Conservation (phyloP, 2,888 invertebrate species). For the Prenolepis imparis region DNA sequence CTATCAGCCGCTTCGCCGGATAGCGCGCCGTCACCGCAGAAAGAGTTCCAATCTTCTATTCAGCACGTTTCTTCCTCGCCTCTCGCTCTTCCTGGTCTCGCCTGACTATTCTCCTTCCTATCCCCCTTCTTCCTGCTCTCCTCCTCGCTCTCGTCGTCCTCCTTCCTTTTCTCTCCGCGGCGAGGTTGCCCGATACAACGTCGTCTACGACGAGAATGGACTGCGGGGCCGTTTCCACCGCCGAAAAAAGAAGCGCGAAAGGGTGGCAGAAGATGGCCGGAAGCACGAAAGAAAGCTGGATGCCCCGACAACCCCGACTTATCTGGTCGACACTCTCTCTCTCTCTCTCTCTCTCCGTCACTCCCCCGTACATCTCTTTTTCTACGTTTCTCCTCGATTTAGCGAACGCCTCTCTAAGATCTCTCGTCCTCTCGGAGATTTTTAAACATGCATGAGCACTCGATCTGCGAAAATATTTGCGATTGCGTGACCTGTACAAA, state of each 20-base stretch:
- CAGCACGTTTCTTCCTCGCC: constrained; percentile 77
- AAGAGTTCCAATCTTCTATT: constrained; percentile 86
- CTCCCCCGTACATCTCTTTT: constrained; percentile 32
- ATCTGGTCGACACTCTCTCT: constrained; percentile 70
- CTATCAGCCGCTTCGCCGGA: constrained; percentile 85
- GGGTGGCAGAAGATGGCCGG: constrained; percentile 79
- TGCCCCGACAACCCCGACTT: constrained; percentile 75
- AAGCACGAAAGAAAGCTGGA: constrained; percentile 73
- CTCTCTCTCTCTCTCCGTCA: not conserved
- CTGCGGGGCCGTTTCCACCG: constrained; percentile 70
- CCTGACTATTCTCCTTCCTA: constrained; percentile 36
- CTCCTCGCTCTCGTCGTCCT: not conserved
- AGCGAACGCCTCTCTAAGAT: constrained; percentile 7
- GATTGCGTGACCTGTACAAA: not conserved
- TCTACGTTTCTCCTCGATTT: constrained; percentile 34
- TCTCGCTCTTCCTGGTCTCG: constrained; percentile 29
- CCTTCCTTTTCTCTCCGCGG: constrained; percentile 31
- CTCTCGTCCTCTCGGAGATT: constrained; percentile 27
- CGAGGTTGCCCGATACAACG: constrained; percentile 72
- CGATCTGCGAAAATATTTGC: not conserved
- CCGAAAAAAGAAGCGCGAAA: constrained; percentile 75
- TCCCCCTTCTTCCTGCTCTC: not conserved
- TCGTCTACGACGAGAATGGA: constrained; percentile 68
- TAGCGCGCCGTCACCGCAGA: constrained; percentile 84
- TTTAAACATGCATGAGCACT: not conserved